Evolutionary conservation across 2,113 vertebrate species (phyloP).

Genomic region (Neotragus pygmaeus): DNA sequence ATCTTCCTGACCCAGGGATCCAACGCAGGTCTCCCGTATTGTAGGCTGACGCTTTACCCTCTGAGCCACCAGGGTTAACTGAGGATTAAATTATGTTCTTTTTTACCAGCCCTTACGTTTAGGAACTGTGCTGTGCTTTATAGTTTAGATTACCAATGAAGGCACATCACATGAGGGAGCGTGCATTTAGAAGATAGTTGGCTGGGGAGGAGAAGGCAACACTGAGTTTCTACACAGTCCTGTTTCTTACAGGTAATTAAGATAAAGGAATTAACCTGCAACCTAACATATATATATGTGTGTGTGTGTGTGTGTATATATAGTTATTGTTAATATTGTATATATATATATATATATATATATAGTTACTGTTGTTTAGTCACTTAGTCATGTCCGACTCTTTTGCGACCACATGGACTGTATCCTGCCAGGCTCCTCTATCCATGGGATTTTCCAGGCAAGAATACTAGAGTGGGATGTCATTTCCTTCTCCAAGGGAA

Average conservation of each 20-base stretch:
- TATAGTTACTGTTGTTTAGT: neutral
- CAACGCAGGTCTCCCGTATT: neutral
- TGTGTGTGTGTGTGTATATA: rapidly evolving
- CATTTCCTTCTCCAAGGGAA: neutral
- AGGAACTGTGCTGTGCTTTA: neutral
- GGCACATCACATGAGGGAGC: neutral
- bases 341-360: neutral
- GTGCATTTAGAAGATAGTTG: neutral
- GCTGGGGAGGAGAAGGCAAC: neutral
- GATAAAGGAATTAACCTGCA: neutral
- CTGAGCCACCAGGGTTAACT: neutral
- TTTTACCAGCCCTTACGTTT: neutral
- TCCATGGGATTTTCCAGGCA: neutral
- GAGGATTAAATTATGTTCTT: neutral
- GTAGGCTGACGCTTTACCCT: neutral
- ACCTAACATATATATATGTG: neutral
- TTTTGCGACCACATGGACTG: neutral
- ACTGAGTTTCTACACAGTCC: neutral
- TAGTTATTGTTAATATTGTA: neutral
- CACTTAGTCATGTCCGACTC: neutral
- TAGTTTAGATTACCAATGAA: neutral
- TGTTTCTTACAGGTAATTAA: neutral
- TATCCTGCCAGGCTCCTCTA: neutral
- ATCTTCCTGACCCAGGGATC: neutral
- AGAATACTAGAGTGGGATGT: neutral